Conservation (phyloP, 2,888 invertebrate species). For the Cordylochernes scorpioides region DNA sequence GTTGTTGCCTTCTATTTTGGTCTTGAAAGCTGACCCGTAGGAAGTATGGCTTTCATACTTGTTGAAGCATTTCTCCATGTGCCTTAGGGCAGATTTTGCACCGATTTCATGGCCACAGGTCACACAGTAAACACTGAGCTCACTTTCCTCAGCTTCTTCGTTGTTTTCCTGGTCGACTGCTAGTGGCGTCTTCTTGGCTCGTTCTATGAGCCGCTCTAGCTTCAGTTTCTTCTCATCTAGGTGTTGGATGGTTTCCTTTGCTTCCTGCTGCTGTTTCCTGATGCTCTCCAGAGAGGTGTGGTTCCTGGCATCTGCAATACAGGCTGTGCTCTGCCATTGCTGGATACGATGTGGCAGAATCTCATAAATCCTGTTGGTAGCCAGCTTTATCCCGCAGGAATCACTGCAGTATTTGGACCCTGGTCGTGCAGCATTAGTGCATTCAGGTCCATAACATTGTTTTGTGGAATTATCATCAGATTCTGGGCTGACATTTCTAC, state of each 20-base stretch:
- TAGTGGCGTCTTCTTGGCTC: conserved; percentile 39
- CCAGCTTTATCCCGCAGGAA: conserved; percentile 64
- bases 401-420: conserved; percentile 81
- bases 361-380: conserved; percentile 33
- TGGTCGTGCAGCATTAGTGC: conserved; percentile 42
- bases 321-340: conserved; percentile 67
- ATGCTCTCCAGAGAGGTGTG: conserved; percentile 33
- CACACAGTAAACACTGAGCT: conserved; percentile 70
- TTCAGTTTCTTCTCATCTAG: conserved; percentile 47
- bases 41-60: conserved; percentile 93
- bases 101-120: conserved; percentile 90
- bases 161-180: conserved; percentile 12
- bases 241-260: conserved; percentile 27
- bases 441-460: conserved; percentile 79
- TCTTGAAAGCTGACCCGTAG: conserved; percentile 79
- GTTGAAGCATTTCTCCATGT: conserved; percentile 93
- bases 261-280: conserved; percentile 11
- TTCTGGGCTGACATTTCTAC: no score
- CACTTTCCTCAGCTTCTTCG: conserved; percentile 25
- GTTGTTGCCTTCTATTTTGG: conserved; percentile 72
- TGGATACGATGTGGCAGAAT: conserved; percentile 68
- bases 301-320: conserved; percentile 59
- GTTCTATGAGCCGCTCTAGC: conserved; percentile 48
- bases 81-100: conserved; percentile 65
- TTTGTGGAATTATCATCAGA: conserved; percentile 27